Evolutionary conservation across 2,113 vertebrate genomes (phyloP), one percentile per base, ranked within the genome.

Genomic region (Amia ocellicauda): DNA sequence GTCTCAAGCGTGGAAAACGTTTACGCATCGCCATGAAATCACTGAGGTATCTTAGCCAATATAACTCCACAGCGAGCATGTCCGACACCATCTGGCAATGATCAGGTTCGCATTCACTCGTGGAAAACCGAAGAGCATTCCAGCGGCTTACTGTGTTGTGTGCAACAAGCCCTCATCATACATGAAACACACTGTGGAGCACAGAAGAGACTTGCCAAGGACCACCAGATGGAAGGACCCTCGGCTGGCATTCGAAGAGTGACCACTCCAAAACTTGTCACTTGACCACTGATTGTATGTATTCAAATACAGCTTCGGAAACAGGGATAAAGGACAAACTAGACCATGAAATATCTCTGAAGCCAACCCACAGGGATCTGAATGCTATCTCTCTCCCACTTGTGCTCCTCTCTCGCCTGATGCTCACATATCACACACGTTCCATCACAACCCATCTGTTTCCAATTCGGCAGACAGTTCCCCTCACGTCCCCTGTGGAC

Each of bases 31-130:
- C 68, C 72, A 62, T 61, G 63, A 42, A 68, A 67, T 73, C 73
- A 68, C 53, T 17, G 28, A 20, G n/a, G 22, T 60, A 60, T 74
- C 63, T 29, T 50, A 68, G 50, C 54, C 42, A 69, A 72, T 77
- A 69, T 74, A 71, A 75, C 31, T 41, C 20, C 13, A 58, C 60
- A 41, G 47, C 60, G 68, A 54, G 55, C 62, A 47, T 47, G 45
- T 17, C 3, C 57, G 28, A 42, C 60, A 29, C 66, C 70, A 77
- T 76, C 69, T 75, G 76, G 60, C 68, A 76, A 49, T 56, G 53
- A 76, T 71, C 66, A 27, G 23, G 20, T 26, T 31, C 51, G 14
- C 45, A 61, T 22, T 49, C 16, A 58, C 36, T n/a, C 20, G 23
- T 23, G 13, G 19, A n/a, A 68, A n/a, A 57, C 11, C 8, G 47